These are phyloP conservation scores for Parnassius glacialis DNA, from an alignment of 2,888 invertebrate species.

Conservation along the genomic window DNA sequence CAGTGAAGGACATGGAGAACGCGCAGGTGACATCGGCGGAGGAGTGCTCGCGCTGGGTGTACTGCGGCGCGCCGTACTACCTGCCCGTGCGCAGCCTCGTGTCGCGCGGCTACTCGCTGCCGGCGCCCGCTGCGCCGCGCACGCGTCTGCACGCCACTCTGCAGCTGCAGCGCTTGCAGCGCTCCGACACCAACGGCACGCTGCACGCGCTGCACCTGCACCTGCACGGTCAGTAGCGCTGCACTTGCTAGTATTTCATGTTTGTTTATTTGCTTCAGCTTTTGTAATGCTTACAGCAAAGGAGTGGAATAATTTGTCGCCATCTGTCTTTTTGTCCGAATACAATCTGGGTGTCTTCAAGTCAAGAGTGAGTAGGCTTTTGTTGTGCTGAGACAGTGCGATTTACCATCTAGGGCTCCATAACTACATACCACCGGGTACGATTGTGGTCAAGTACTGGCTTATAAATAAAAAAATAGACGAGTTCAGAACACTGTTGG, in stretches of 20 bases:
- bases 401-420: too few species aligned
- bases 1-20: slow-evolving; percentile 39
- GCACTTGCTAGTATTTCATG: background rate
- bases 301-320: too few species aligned
- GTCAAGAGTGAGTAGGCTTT: too few species aligned
- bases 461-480: too few species aligned
- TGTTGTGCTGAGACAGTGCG: too few species aligned
- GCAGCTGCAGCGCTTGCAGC: slow-evolving; percentile 18
- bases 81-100: slow-evolving; percentile 87
- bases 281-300: too few species aligned
- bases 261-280: too few species aligned
- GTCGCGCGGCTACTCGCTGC: slow-evolving; percentile 83
- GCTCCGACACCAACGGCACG: slow-evolving; percentile 6
- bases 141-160: slow-evolving; percentile 18
- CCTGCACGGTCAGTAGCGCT: background rate
- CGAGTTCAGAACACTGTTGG: too few species aligned
- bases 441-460: too few species aligned
- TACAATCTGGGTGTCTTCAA: too few species aligned
- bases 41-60: slow-evolving; percentile 83
- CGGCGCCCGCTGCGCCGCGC: slow-evolving; percentile 50
- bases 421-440: too few species aligned
- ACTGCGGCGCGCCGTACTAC: slow-evolving; percentile 90
- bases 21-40: slow-evolving; percentile 29
- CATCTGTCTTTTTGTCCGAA: too few species aligned
- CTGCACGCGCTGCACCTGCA: background rate